Evolutionary conservation across 2,888 invertebrate genomes (phyloP).

Genomic region (Napeogenes sylphis): DNA sequence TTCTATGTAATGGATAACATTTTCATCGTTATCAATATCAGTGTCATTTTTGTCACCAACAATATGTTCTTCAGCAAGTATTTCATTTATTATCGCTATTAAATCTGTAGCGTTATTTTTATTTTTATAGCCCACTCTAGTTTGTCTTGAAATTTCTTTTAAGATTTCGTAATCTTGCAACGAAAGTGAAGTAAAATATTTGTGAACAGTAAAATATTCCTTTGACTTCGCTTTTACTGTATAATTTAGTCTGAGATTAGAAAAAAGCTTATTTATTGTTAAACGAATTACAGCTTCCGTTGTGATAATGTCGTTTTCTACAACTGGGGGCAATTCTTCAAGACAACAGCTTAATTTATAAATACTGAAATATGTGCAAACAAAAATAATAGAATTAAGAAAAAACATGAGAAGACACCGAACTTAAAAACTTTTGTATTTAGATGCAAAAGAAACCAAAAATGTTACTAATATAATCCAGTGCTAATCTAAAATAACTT

Average conservation of each 20-base stretch:
- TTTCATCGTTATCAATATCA: constrained; percentile 28
- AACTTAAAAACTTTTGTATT: neutral
- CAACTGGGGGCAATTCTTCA: constrained; percentile 36
- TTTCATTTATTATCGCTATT: constrained; percentile 46
- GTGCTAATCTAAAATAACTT: no score
- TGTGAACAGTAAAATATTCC: constrained; percentile 47
- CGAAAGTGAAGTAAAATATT: constrained; percentile 48
- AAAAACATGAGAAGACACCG: constrained; percentile 6
- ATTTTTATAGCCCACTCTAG: constrained; percentile 38
- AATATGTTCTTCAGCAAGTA: constrained; percentile 43
- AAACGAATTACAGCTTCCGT: constrained; percentile 42
- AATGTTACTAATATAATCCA: no score
- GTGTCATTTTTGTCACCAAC: constrained; percentile 28
- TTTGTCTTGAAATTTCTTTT: constrained; percentile 43
- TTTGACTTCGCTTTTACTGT: constrained; percentile 38
- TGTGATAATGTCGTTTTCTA: constrained; percentile 37
- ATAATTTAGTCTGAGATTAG: constrained; percentile 39
- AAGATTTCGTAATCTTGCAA: constrained; percentile 44
- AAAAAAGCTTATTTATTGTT: constrained; percentile 48
- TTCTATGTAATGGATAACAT: constrained; percentile 36
- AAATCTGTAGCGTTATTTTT: constrained; percentile 42
- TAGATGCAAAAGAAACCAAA: no score
- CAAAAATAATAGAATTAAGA: constrained; percentile 3
- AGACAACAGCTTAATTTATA: constrained; percentile 22
- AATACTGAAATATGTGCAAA: constrained; percentile 9